Conservation (phyloP, 2,888 invertebrate genomes). For the Anaspis maculata region DNA sequence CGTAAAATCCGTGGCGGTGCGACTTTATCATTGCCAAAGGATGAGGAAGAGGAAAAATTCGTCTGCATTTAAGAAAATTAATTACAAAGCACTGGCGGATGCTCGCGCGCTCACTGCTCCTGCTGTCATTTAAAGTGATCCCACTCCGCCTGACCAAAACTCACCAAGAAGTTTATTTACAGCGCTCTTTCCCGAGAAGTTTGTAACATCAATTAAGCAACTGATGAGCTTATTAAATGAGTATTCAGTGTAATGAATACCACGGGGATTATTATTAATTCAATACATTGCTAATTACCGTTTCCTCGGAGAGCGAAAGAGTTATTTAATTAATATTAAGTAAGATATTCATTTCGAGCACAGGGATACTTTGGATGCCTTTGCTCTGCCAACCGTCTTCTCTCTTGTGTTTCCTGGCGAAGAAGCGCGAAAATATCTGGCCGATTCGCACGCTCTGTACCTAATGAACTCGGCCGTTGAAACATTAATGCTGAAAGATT, state of each 20-base stretch:
- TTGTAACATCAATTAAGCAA: constrained; percentile 45
- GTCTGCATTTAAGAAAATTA: constrained; percentile 12
- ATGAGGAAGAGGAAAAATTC: constrained; percentile 3
- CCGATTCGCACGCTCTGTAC: too few species aligned
- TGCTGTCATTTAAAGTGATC: too few species aligned
- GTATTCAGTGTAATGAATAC: constrained; percentile 44
- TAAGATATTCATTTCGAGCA: too few species aligned
- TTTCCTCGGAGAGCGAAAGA: constrained; percentile 27
- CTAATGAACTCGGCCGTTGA: too few species aligned
- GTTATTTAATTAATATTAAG: constrained; percentile 30
- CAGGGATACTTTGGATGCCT: too few species aligned
- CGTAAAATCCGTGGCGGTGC: too few species aligned
- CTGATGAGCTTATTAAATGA: constrained; percentile 48
- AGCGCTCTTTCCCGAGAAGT: constrained; percentile 27
- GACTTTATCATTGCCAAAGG: too few species aligned
- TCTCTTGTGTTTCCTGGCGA: too few species aligned
- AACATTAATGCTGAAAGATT: constrained; percentile 10
- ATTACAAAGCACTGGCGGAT: constrained; percentile 9
- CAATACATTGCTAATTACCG: constrained; percentile 32
- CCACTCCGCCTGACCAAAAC: constrained; percentile 16
- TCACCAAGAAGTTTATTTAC: constrained; percentile 19
- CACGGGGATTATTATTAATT: constrained; percentile 33
- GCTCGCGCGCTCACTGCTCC: too few species aligned
- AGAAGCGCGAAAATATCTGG: too few species aligned
- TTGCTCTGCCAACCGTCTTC: too few species aligned